phyloP scores from a whole-genome alignment of 2,888 invertebrate genomes.

The Palloptera scutellata region DNA sequence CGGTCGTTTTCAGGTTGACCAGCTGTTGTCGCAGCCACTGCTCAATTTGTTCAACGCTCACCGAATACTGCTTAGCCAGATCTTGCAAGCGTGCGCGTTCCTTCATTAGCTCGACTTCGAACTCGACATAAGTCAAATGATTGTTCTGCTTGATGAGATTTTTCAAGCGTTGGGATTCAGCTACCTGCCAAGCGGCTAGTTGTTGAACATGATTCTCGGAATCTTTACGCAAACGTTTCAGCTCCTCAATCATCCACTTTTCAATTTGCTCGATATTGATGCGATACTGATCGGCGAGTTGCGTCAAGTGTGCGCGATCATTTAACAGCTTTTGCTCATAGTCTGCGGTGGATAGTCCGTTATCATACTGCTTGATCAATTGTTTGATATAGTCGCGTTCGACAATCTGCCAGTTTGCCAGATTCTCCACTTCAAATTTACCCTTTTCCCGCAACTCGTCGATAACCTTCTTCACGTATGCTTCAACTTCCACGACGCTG shows the following conservation, averaged over 20 bases:
- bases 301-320: slow-evolving; percentile 57
- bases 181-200: slow-evolving; percentile 54
- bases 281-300: slow-evolving; percentile 56
- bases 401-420: slow-evolving; percentile 56
- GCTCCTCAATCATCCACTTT: slow-evolving; percentile 57
- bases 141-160: slow-evolving; percentile 54
- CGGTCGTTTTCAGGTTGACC: slow-evolving; percentile 54
- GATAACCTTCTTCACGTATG: slow-evolving; percentile 56
- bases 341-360: slow-evolving; percentile 52
- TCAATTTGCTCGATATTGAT: slow-evolving; percentile 58
- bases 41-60: slow-evolving; percentile 58
- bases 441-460: slow-evolving; percentile 55
- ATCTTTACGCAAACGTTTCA: slow-evolving; percentile 52
- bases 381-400: slow-evolving; percentile 58
- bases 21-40: slow-evolving; percentile 57
- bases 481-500: slow-evolving; percentile 55
- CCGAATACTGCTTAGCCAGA: slow-evolving; percentile 54
- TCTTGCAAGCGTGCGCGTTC: slow-evolving; percentile 52
- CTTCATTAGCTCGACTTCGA: slow-evolving; percentile 54
- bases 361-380: slow-evolving; percentile 52
- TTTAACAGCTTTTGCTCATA: slow-evolving; percentile 53
- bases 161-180: slow-evolving; percentile 53
- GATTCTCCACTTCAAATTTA: slow-evolving; percentile 54
- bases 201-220: slow-evolving; percentile 50
- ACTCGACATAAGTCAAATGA: slow-evolving; percentile 54